phyloP scores from a whole-genome alignment of 2,888 invertebrate genomes.

The Caenorhabditis virilis region DNA sequence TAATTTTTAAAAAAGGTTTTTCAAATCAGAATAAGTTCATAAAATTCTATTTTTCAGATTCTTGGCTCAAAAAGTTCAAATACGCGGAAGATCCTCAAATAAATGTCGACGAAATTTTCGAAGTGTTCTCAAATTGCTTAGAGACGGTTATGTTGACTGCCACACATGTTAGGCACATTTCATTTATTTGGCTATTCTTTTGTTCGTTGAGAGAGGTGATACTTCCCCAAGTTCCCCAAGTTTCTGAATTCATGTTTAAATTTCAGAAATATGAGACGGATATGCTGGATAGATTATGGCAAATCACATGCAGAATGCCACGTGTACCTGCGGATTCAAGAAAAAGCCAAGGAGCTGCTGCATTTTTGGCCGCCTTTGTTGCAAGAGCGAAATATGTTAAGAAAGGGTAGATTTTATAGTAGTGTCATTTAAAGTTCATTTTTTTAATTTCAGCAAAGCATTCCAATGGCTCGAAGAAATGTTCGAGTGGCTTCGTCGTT shows the following conservation, averaged over 20 bases:
- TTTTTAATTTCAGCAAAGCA: conserved; percentile 36
- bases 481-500: conserved; percentile 54
- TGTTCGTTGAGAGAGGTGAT: conserved; percentile 45
- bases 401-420: conserved; percentile 36
- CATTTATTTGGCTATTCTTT: conserved; percentile 63
- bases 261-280: conserved; percentile 31
- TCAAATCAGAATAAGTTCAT: conserved; percentile 1
- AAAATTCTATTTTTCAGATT: background rate
- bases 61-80: conserved; percentile 15
- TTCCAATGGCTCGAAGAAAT: conserved; percentile 53
- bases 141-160: conserved; percentile 55
- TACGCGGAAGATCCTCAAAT: conserved; percentile 4
- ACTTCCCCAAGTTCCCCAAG: background rate
- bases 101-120: conserved; percentile 28
- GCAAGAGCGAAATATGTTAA: conserved; percentile 57
- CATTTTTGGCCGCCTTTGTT: conserved; percentile 58
- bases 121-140: conserved; percentile 39
- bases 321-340: conserved; percentile 56
- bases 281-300: conserved; percentile 56
- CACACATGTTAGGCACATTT: conserved; percentile 49
- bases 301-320: conserved; percentile 46
- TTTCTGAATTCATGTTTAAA: background rate
- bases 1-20: too few species aligned
- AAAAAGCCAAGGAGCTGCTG: conserved; percentile 61
- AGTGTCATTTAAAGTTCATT: background rate